Base-by-base conservation (phyloP, 2,113 vertebrate species). In the Phalacrocorax aristotelis region DNA sequence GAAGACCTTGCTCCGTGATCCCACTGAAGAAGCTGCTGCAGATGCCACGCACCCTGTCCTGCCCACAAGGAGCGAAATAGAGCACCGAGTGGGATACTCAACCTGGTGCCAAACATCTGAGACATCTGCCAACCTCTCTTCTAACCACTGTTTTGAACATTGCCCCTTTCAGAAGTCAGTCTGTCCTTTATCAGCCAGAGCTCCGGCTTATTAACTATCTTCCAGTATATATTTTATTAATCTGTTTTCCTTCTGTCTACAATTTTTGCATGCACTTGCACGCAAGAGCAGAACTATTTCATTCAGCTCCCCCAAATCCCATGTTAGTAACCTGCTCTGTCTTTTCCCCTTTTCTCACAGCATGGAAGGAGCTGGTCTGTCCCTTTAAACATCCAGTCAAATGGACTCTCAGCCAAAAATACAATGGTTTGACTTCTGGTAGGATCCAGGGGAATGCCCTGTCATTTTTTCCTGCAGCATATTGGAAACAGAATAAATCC, bases 381-480 rank as follows among this genome's bases (percentile, higher is more conserved):
- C 44, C 71, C 80, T 94, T 96, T 92, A 95, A 95, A 71, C 55
- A 92, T 57, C 26, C 69, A 90, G 64, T 81, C 40, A 87, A 91
- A 92, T 57, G 70, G 71, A 70, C 75, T 89, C 69, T 38, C 86
- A 97, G 83, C 42, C 60, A 92, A 71, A 90, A 83, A 88, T 64
- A 89, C 68, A 38, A 75, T 1, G 5, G 83, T 46, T 90, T 88
- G 32, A 66, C 79, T 95, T 87, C 80, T 87, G 26, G 60, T 49
- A 89, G 48, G 69, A 95, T 93, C 72, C 22, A 36, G 44, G 38
- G 79, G 60, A 94, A 96, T 94, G 72, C 72, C 86, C 77, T 89
- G 87, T 89, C 60, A 14, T 84, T 95, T 87, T 81, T 83, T 78
- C 68, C 93, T 1, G 40, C 72, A 92, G 89, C 85, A 89, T 89